Evolutionary conservation across 2,113 vertebrate species (phyloP).

Genomic region (Circaetus cinerascens): DNA sequence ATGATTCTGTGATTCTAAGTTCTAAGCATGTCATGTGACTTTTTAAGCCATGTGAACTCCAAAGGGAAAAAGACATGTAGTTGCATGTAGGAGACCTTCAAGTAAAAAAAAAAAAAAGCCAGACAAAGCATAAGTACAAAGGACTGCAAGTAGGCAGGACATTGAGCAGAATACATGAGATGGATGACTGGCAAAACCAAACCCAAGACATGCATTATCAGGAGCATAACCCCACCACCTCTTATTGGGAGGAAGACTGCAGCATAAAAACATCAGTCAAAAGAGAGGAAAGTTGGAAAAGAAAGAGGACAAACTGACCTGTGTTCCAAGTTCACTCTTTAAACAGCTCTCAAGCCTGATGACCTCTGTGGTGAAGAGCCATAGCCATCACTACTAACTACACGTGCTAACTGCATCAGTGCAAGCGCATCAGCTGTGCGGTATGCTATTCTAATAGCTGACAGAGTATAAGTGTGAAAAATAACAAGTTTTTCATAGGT

Average conservation of each 20-base stretch:
- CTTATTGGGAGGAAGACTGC: neutral
- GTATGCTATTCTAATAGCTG: neutral
- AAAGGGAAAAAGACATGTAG: neutral
- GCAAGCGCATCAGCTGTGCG: neutral
- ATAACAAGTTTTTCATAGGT: neutral
- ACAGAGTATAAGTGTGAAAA: neutral
- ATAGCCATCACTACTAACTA: neutral
- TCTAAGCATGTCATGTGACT: neutral
- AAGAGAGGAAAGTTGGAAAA: neutral
- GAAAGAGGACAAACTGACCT: neutral
- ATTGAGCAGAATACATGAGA: neutral
- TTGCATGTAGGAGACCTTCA: neutral
- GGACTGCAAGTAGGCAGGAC: neutral
- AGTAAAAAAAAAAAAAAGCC: no score
- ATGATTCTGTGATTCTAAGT: neutral
- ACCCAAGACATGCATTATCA: neutral
- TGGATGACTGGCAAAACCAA: neutral
- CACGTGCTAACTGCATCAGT: neutral
- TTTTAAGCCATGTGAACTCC: neutral
- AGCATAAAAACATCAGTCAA: neutral
- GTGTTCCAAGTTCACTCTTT: neutral
- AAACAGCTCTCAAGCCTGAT: neutral
- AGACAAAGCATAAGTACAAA: neutral
- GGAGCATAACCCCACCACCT: neutral
- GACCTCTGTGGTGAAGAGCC: neutral